Conservation (phyloP, 2,888 invertebrate species). For the Acanthoscelides obtectus region DNA sequence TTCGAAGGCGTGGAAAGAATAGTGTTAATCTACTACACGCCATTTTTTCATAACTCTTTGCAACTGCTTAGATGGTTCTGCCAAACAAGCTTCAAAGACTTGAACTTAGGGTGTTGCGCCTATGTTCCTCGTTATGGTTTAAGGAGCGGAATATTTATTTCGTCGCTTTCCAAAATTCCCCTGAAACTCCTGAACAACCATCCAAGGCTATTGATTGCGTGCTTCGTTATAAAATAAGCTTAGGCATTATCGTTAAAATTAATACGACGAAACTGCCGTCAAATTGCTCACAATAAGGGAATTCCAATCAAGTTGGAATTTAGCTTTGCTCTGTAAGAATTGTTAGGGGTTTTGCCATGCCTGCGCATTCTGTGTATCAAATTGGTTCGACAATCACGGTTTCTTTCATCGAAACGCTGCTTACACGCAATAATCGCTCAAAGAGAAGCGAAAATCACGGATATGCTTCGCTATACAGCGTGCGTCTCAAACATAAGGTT, state of each 20-base stretch:
- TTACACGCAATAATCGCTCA: no score
- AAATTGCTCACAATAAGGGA: background rate
- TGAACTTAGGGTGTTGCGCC: background rate
- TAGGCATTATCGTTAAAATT: background rate
- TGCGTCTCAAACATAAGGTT: no score
- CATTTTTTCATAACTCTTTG: no score
- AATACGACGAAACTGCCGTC: background rate
- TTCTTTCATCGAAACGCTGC: background rate
- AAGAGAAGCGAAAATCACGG: no score
- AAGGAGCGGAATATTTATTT: background rate
- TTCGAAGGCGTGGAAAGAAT: no score
- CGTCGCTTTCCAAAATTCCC: background rate
- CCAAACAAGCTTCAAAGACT: no score
- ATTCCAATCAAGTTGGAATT: background rate
- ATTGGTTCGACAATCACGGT: background rate
- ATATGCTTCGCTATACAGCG: no score
- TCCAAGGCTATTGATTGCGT: background rate
- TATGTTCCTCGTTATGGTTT: background rate
- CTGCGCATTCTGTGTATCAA: background rate
- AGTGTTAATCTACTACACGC: no score
- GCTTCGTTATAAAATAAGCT: background rate
- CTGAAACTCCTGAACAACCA: background rate
- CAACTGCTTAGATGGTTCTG: no score
- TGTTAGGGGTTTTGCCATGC: background rate
- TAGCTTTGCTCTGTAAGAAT: background rate